These are phyloP conservation scores for Galago senegalensis DNA, from an alignment of 2,797 vertebrate genomes.

Conservation along the genomic window DNA sequence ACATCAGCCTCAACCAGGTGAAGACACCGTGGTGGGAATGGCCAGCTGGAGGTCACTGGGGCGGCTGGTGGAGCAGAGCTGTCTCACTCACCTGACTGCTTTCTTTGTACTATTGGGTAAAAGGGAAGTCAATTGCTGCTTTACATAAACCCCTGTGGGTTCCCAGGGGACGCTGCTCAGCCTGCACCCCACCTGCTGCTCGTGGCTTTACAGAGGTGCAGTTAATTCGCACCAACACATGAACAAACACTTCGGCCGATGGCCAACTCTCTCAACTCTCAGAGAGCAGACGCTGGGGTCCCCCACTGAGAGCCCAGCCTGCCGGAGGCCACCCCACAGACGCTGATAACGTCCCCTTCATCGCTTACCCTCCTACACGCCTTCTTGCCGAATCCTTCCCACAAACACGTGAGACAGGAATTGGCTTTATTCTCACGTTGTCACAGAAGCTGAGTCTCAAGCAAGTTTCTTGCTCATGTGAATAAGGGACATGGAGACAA, in stretches of 20 bases:
- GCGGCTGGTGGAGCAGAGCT: background rate
- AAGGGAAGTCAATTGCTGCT: background rate
- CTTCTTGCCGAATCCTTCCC: background rate
- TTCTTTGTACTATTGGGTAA: background rate
- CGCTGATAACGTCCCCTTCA: background rate
- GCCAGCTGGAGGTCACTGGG: background rate
- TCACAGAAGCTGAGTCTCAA: background rate
- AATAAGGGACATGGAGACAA: background rate
- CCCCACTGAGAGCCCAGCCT: background rate
- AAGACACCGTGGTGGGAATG: background rate
- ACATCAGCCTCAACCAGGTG: background rate
- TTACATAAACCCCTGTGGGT: background rate
- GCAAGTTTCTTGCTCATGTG: background rate
- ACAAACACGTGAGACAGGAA: background rate
- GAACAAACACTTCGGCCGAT: background rate
- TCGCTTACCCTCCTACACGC: background rate
- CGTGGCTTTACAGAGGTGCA: background rate
- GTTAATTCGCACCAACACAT: background rate
- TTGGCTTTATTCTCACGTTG: constrained; percentile 15
- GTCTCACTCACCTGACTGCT: background rate
- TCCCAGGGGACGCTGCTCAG: background rate
- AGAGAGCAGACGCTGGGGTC: background rate
- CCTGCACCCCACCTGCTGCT: background rate
- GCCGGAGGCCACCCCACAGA: background rate
- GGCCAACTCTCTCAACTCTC: background rate